A percentile compares a stretch with the other conserved stretches of the same genome.
Evolutionary conservation across 2,797 vertebrate genomes (phyloP).

Genomic region (Thalassophryne amazonica): DNA sequence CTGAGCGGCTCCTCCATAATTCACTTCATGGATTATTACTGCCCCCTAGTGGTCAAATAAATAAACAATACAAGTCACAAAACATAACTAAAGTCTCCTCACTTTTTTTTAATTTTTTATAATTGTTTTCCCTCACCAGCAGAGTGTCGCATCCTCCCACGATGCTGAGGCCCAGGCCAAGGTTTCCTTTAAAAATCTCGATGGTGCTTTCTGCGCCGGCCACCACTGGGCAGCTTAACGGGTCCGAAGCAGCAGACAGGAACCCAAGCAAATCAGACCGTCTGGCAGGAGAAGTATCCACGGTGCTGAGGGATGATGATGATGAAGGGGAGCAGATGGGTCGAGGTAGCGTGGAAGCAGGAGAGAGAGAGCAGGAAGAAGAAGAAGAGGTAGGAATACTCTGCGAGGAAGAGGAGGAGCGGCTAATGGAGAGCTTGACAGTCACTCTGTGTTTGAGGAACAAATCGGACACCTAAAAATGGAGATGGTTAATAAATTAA

Average conservation of each 20-base stretch:
- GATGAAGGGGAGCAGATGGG: constrained; percentile 7
- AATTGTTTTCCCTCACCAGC: constrained; percentile 77
- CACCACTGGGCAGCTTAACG: constrained; percentile 82
- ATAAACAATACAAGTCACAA: neutral
- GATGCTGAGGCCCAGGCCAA: constrained; percentile 92
- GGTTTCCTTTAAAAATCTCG: constrained; percentile 88
- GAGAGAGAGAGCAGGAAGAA: constrained; percentile 5
- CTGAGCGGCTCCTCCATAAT: constrained; percentile 91
- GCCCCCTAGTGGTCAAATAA: constrained; percentile 80
- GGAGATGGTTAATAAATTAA: constrained; percentile 38
- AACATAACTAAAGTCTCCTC: neutral
- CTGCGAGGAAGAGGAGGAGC: constrained; percentile 19
- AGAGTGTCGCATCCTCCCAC: constrained; percentile 93
- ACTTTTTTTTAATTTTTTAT: no score
- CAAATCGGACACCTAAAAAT: constrained; percentile 81
- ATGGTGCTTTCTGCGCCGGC: constrained; percentile 88
- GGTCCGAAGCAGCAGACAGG: constrained; percentile 76
- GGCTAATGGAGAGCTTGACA: constrained; percentile 78
- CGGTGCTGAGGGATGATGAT: constrained; percentile 14
- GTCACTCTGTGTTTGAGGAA: constrained; percentile 78
- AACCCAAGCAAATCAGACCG: constrained; percentile 76
- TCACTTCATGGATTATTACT: constrained; percentile 95
- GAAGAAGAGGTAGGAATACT: constrained; percentile 20
- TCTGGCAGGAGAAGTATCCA: constrained; percentile 31
- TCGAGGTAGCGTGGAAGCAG: constrained; percentile 19